phyloP scores from a whole-genome alignment of 2,888 invertebrate genomes.

The Suillia variegata region DNA sequence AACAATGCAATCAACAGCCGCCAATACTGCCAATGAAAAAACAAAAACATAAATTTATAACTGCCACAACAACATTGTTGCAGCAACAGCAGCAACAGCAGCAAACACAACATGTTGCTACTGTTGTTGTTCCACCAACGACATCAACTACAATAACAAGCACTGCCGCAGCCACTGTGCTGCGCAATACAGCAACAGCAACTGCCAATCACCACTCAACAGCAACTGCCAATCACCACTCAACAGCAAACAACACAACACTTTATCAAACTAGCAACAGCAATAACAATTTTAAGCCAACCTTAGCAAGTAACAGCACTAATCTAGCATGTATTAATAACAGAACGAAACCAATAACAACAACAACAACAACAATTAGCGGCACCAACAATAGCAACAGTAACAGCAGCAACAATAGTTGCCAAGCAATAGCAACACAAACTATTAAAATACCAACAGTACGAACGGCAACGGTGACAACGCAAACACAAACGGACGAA shows the following conservation, averaged over 20 bases:
- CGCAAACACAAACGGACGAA: conserved; percentile 59
- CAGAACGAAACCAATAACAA: conserved; percentile 26
- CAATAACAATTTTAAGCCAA: conserved; percentile 32
- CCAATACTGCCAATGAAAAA: background rate
- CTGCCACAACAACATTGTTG: conserved; percentile 15
- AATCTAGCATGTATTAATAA: conserved; percentile 16
- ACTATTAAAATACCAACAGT: conserved; percentile 35
- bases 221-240: conserved; percentile 12
- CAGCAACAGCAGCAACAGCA: conserved; percentile 27
- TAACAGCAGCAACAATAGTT: conserved; percentile 16
- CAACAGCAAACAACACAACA: conserved; percentile 26
- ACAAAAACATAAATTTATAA: conserved; percentile 16
- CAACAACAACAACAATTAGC: conserved; percentile 34
- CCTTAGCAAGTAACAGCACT: conserved; percentile 26
- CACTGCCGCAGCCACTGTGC: background rate
- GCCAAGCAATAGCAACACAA: conserved; percentile 36
- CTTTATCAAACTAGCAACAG: conserved; percentile 26
- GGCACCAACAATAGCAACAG: conserved; percentile 24
- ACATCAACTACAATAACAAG: conserved; percentile 4
- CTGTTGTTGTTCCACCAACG: conserved; percentile 9
- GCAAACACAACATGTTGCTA: too few relatives aligned
- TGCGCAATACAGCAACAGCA: conserved; percentile 8
- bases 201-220: conserved; percentile 1
- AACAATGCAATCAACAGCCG: conserved; percentile 30
- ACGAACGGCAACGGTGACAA: conserved; percentile 50